These are phyloP conservation scores for Pomacea maculata DNA, from an alignment of 1,140 invertebrate species.

Conservation along the genomic window DNA sequence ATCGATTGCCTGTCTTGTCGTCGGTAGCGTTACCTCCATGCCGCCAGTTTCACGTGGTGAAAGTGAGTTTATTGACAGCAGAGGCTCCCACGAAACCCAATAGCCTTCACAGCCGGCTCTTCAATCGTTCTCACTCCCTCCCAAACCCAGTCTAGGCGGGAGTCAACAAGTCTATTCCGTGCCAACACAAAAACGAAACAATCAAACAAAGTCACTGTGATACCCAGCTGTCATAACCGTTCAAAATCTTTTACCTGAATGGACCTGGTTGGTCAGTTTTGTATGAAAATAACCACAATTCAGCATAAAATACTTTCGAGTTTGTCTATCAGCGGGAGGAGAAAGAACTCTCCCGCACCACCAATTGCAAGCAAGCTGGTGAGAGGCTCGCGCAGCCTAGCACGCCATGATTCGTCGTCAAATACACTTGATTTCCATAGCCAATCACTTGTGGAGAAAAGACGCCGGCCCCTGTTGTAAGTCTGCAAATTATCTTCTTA, in stretches of 20 bases:
- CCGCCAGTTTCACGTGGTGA: neutral
- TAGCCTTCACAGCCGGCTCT: slow-evolving; percentile 8
- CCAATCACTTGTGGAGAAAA: slow-evolving; percentile 59
- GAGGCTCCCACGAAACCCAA: slow-evolving; percentile 16
- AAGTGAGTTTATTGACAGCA: slow-evolving; percentile 17
- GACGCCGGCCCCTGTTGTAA: slow-evolving; percentile 77
- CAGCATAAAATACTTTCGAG: neutral
- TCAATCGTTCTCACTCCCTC: slow-evolving; percentile 1
- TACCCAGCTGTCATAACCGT: no score
- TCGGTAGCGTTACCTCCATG: slow-evolving; percentile 6
- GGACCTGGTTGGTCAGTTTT: no score
- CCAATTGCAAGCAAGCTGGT: slow-evolving; percentile 61
- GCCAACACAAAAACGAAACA: no score
- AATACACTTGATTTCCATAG: slow-evolving; percentile 64
- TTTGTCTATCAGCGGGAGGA: slow-evolving; percentile 20
- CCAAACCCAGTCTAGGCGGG: neutral
- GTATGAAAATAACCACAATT: neutral
- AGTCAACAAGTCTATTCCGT: no score
- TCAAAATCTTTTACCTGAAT: no score
- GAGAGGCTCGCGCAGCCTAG: slow-evolving; percentile 35
- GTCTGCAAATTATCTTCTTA: slow-evolving; percentile 78
- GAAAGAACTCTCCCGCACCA: slow-evolving; percentile 38
- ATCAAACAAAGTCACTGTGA: no score
- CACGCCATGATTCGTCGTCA: slow-evolving; percentile 68
- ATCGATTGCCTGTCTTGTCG: slow-evolving; percentile 8